Conservation (phyloP, 2,888 invertebrate genomes). For the Scelioninae gen. 1 region DNA sequence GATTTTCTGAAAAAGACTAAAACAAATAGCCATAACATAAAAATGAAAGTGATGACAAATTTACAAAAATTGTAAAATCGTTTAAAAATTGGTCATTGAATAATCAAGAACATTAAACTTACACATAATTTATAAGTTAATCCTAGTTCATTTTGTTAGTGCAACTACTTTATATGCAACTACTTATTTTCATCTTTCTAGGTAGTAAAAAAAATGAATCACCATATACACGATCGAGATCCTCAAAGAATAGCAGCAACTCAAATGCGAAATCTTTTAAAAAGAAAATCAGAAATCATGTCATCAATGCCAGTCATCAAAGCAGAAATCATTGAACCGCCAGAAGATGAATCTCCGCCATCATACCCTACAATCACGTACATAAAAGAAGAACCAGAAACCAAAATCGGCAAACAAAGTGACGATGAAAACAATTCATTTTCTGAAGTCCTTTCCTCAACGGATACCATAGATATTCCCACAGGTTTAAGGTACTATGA, state of each 20-base stretch:
- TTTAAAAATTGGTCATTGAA: too few species aligned
- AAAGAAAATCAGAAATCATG: slow-evolving; percentile 39
- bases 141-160: too few species aligned
- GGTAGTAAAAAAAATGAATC: slow-evolving; percentile 43
- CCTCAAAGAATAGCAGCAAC: slow-evolving; percentile 39
- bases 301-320: slow-evolving; percentile 21
- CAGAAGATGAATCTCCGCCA: slow-evolving; percentile 17
- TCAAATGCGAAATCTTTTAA: slow-evolving; percentile 36
- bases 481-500: slow-evolving; percentile 27
- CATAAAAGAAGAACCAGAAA: slow-evolving; percentile 42
- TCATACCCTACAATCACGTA: neutral
- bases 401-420: slow-evolving; percentile 10
- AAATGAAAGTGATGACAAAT: too few species aligned
- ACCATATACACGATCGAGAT: slow-evolving; percentile 38
- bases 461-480: slow-evolving; percentile 26
- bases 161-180: too few species aligned
- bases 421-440: slow-evolving; percentile 18
- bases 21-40: too few species aligned
- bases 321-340: slow-evolving; percentile 19
- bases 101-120: too few species aligned
- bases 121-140: too few species aligned
- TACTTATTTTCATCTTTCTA: neutral
- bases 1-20: too few species aligned
- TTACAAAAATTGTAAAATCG: too few species aligned
- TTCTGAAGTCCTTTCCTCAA: too few species aligned